A percentile compares a stretch with the other conserved stretches of the same genome.
These are phyloP conservation scores for Crotalus viridis DNA, from an alignment of 2,113 vertebrate genomes.

Conservation along the genomic window DNA sequence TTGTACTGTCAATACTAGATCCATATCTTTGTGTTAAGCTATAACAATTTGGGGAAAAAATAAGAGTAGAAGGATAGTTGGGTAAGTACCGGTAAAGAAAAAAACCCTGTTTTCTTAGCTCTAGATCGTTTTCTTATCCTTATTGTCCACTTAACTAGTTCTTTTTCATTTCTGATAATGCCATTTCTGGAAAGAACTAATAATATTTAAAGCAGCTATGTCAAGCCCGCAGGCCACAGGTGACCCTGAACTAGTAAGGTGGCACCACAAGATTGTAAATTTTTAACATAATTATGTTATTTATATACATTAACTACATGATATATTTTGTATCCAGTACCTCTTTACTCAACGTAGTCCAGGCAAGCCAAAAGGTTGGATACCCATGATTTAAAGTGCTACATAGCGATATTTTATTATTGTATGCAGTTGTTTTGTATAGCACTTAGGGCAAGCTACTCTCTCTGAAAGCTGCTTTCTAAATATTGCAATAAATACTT, in stretches of 20 bases:
- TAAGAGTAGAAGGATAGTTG: background rate
- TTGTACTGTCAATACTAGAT: background rate
- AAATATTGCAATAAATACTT: background rate
- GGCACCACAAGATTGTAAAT: background rate
- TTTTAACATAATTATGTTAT: background rate
- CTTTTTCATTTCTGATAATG: background rate
- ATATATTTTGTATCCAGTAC: background rate
- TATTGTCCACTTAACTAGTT: background rate
- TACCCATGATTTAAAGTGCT: background rate
- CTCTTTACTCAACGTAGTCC: background rate
- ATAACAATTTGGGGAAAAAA: background rate
- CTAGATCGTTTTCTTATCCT: background rate
- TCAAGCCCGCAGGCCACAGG: background rate
- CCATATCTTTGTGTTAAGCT: background rate
- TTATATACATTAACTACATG: background rate
- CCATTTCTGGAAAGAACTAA: background rate
- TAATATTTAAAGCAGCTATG: background rate
- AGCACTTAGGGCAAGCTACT: background rate
- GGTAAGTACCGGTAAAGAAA: background rate
- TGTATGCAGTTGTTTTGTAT: background rate
- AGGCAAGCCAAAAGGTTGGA: background rate
- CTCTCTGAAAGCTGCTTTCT: background rate
- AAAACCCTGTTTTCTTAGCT: no score
- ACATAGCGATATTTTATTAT: background rate
- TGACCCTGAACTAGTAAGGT: background rate